phyloP scores from a whole-genome alignment of 2,113 vertebrate genomes.

The Sclerurus mexicanus region DNA sequence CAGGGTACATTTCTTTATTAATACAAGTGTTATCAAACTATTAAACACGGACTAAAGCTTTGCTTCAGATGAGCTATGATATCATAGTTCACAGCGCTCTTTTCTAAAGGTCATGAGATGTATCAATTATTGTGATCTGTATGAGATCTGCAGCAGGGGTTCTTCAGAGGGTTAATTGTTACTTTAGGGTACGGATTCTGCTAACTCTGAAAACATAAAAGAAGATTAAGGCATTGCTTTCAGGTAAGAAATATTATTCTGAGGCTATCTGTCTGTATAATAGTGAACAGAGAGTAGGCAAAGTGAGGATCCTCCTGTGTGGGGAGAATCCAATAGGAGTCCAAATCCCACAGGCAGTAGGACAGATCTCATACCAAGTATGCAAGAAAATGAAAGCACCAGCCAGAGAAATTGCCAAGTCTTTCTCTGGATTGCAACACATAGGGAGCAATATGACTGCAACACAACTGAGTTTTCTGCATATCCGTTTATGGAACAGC shows the following conservation, averaged over 20 bases:
- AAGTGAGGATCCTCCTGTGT: not conserved
- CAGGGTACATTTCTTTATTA: conserved; percentile 10
- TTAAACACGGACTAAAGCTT: not conserved
- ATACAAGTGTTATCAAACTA: conserved; percentile 13
- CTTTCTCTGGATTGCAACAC: not conserved
- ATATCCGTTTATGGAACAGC: not conserved
- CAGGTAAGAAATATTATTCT: not conserved
- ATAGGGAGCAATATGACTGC: not conserved
- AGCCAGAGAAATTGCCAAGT: not conserved
- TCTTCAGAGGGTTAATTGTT: conserved; percentile 38
- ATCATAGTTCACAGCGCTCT: conserved; percentile 24
- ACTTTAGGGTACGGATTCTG: not conserved
- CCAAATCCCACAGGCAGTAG: not conserved
- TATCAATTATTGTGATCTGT: not conserved
- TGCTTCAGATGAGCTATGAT: not conserved
- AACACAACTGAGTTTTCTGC: not conserved
- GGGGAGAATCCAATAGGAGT: not conserved
- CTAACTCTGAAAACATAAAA: not conserved
- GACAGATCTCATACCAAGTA: not conserved
- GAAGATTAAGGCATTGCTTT: not conserved
- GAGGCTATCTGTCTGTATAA: not conserved
- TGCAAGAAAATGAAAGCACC: not conserved
- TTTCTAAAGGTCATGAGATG: not conserved
- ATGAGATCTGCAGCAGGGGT: not conserved
- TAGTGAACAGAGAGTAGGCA: not conserved